Conservation (phyloP, 2,888 invertebrate species). For the Onthophagus sagittarius region DNA sequence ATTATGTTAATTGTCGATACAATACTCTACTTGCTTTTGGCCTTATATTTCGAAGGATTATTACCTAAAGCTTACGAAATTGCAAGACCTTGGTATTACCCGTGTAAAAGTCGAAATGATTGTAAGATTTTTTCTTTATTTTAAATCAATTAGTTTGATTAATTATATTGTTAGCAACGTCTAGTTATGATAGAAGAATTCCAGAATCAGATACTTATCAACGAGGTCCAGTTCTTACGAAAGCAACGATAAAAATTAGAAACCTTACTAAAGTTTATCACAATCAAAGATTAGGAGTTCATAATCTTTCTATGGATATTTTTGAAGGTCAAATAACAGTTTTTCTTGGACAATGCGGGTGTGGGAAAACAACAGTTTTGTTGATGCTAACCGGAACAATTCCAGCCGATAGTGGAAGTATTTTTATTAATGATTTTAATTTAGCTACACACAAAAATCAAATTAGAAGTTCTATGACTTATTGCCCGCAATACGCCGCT, state of each 20-base stretch:
- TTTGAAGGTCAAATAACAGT: constrained; percentile 82
- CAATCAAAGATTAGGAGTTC: constrained; percentile 57
- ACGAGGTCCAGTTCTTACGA: constrained; percentile 50
- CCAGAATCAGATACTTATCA: constrained; percentile 47
- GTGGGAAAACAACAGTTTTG: constrained; percentile 86
- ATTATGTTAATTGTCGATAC: constrained; percentile 67
- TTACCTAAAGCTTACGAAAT: constrained; percentile 61
- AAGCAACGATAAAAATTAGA: constrained; percentile 53
- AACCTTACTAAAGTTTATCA: constrained; percentile 62
- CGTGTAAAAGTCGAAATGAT: constrained; percentile 50
- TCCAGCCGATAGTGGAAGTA: constrained; percentile 61
- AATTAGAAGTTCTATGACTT: constrained; percentile 63
- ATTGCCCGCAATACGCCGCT: constrained; percentile 78
- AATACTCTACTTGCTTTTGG: constrained; percentile 67
- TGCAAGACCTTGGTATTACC: constrained; percentile 67
- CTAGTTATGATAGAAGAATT: not conserved
- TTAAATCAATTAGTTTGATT: not conserved
- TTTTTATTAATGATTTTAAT: constrained; percentile 63
- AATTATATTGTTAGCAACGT: too few species aligned
- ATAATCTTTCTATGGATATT: constrained; percentile 71
- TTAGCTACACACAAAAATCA: constrained; percentile 55
- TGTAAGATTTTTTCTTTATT: not conserved
- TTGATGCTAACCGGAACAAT: constrained; percentile 77
- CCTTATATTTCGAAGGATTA: constrained; percentile 83
- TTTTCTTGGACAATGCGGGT: constrained; percentile 70